These are phyloP conservation scores for Oscheius sp. DNA, from an alignment of 2,888 invertebrate genomes.

Conservation along the genomic window DNA sequence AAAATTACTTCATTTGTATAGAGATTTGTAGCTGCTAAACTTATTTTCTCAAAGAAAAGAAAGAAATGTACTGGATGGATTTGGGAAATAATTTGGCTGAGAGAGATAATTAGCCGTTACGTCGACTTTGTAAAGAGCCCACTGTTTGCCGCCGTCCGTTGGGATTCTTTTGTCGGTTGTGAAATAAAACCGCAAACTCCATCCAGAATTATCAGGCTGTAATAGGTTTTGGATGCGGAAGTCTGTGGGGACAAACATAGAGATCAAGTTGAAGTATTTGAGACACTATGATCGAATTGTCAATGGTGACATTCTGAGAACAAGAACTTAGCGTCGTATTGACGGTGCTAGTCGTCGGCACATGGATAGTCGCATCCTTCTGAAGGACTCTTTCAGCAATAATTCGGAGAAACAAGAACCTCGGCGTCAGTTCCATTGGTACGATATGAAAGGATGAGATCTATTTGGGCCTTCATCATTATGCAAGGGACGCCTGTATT, in stretches of 20 bases:
- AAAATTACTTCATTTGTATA: constrained; percentile 22
- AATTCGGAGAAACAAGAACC: not conserved
- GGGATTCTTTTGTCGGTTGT: constrained; percentile 30
- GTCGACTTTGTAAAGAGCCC: constrained; percentile 41
- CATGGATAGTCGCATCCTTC: constrained; percentile 1
- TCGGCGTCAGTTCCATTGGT: constrained; percentile 21
- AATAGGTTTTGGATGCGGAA: not conserved
- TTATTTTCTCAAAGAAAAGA: not conserved
- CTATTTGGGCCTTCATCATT: constrained; percentile 37
- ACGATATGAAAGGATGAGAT: constrained; percentile 42
- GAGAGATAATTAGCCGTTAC: constrained; percentile 47
- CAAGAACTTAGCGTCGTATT: not conserved
- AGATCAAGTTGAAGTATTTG: constrained; percentile 17
- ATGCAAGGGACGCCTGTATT: constrained; percentile 34
- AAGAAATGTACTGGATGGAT: constrained; percentile 42
- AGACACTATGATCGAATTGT: not conserved
- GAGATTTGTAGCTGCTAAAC: constrained; percentile 6
- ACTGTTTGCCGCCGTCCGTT: constrained; percentile 38
- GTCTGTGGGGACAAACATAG: constrained; percentile 2
- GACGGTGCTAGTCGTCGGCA: constrained; percentile 1
- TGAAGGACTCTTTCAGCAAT: not conserved
- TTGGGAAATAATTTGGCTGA: constrained; percentile 34
- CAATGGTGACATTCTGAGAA: not conserved
- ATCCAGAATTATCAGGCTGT: constrained; percentile 19
- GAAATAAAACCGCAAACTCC: constrained; percentile 16